phyloP scores from a whole-genome alignment of 1,140 invertebrate species.

The Campoletis sonorensis region DNA sequence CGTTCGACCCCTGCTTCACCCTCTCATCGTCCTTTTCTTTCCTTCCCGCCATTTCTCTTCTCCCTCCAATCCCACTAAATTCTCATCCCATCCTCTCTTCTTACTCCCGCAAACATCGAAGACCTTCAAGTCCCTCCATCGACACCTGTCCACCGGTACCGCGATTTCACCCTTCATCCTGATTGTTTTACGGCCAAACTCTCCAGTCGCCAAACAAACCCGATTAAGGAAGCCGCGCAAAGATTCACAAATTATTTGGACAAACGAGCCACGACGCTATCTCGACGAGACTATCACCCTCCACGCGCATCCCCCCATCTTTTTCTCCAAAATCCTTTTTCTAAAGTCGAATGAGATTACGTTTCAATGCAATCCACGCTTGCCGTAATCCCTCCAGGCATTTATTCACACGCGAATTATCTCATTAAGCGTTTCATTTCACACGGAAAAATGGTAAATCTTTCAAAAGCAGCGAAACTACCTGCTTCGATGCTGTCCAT shows the following conservation, averaged over 20 bases:
- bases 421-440: constrained; percentile 8
- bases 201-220: neutral
- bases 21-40: neutral
- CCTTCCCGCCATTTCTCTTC: neutral
- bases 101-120: constrained; percentile 32
- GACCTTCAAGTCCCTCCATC: constrained; percentile 40
- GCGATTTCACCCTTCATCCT: constrained; percentile 27
- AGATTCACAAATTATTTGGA: constrained; percentile 41
- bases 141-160: constrained; percentile 47
- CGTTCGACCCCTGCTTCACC: constrained; percentile 2
- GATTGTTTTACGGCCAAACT: neutral
- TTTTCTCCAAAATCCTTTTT: too few relatives aligned
- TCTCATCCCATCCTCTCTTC: constrained; percentile 34
- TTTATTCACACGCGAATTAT: constrained; percentile 20
- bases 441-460: neutral
- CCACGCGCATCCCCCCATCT: too few relatives aligned
- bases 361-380: neutral
- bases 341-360: neutral
- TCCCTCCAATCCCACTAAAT: neutral
- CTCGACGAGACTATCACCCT: neutral
- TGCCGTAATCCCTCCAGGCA: neutral
- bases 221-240: neutral
- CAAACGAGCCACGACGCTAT: constrained; percentile 40
- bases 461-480: neutral
- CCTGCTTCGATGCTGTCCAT: neutral